phyloP scores from a whole-genome alignment of 2,888 invertebrate species.

The Microplitis manilae region DNA sequence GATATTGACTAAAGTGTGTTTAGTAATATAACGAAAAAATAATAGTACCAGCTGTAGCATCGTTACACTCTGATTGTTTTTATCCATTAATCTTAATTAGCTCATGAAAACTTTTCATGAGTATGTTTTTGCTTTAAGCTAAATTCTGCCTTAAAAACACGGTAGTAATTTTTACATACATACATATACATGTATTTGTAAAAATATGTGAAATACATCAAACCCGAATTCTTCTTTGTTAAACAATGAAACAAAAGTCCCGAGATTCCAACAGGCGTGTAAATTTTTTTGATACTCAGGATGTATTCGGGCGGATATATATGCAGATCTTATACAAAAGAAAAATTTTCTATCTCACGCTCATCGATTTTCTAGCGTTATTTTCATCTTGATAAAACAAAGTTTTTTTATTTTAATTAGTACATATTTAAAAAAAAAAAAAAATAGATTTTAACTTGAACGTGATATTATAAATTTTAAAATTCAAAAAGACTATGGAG shows the following conservation, averaged over 20 bases:
- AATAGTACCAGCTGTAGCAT: neutral
- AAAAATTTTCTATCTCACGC: neutral
- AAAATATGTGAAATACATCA: neutral
- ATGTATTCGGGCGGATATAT: neutral
- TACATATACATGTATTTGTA: neutral
- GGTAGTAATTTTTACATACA: neutral
- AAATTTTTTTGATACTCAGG: neutral
- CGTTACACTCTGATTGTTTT: slow-evolving; percentile 7
- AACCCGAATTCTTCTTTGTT: neutral
- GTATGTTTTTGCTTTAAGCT: neutral
- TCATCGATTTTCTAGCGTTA: neutral
- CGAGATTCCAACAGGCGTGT: neutral
- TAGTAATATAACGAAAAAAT: neutral
- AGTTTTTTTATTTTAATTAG: neutral
- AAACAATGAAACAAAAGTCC: neutral
- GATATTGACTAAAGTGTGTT: neutral
- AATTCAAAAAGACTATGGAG: neutral
- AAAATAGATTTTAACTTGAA: neutral
- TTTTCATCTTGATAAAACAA: neutral
- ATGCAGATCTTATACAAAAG: neutral
- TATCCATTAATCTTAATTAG: slow-evolving; percentile 28
- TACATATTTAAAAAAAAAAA: neutral
- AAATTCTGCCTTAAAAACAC: neutral
- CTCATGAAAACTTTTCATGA: neutral
- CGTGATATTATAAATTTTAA: neutral